These are phyloP conservation scores for Bolborhynchus lineola DNA, from an alignment of 2,113 vertebrate species.

Conservation along the genomic window DNA sequence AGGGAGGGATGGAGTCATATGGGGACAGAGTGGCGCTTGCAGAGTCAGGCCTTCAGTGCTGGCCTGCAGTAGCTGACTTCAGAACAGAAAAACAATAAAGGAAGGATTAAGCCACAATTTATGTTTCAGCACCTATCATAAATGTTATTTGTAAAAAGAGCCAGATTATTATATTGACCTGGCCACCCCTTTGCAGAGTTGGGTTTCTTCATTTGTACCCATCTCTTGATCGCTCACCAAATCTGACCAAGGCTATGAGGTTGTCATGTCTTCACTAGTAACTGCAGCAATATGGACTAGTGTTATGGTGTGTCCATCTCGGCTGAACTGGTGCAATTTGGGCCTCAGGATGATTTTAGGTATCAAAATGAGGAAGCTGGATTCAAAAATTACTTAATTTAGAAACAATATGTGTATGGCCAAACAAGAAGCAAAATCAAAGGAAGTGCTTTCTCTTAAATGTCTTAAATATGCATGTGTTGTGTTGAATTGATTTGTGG, in stretches of 20 bases:
- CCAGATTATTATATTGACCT: background rate
- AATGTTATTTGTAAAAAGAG: background rate
- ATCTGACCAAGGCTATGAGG: background rate
- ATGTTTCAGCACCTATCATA: background rate
- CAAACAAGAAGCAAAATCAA: background rate
- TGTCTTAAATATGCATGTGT: background rate
- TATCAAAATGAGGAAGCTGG: background rate
- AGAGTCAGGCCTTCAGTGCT: background rate
- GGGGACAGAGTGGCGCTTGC: background rate
- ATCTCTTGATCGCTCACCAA: rapidly evolving
- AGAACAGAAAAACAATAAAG: background rate
- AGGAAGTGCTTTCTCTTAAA: background rate
- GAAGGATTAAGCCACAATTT: background rate
- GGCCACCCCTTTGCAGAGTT: background rate
- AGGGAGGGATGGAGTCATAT: background rate
- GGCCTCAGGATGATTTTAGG: background rate
- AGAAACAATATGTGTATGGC: background rate
- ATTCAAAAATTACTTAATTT: background rate
- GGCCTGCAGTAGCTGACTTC: background rate
- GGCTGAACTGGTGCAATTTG: background rate
- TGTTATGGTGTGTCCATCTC: background rate
- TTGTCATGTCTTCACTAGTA: background rate
- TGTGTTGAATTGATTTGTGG: background rate
- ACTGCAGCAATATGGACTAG: background rate
- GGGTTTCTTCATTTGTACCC: rapidly evolving